Conservation (phyloP, 2,888 invertebrate genomes). For the Tachina fera region DNA sequence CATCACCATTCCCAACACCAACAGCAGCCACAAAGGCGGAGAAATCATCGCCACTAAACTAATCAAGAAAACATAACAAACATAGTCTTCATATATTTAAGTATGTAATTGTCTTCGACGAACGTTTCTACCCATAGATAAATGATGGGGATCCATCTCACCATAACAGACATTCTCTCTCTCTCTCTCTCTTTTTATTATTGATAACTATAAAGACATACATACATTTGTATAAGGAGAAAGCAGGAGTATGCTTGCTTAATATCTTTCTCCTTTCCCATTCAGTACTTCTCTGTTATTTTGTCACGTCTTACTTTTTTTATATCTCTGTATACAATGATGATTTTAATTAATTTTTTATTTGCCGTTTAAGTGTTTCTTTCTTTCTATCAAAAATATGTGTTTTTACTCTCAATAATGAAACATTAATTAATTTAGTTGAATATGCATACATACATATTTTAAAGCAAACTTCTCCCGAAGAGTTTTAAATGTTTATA, state of each 20-base stretch:
- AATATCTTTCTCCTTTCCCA: constrained; percentile 41
- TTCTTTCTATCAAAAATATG: constrained; percentile 1
- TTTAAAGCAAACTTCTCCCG: constrained; percentile 21
- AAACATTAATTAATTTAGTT: constrained; percentile 47
- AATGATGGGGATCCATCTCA: constrained; percentile 21
- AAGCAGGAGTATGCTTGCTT: constrained; percentile 28
- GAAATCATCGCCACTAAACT: constrained; percentile 68
- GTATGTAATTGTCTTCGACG: constrained; percentile 29
- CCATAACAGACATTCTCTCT: neutral
- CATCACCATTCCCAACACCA: constrained; percentile 72
- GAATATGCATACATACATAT: no score
- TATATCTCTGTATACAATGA: constrained; percentile 19
- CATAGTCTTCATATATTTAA: constrained; percentile 57
- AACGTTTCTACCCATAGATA: neutral
- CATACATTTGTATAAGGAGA: constrained; percentile 10
- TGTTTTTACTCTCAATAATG: constrained; percentile 22
- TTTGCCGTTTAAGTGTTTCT: constrained; percentile 23
- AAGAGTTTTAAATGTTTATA: constrained; percentile 27
- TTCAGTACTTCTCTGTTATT: neutral
- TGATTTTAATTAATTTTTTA: constrained; percentile 11
- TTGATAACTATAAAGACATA: neutral
- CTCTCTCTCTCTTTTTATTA: neutral
- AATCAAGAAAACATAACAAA: constrained; percentile 38
- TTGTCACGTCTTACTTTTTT: neutral
- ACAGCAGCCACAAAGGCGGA: constrained; percentile 72